Percentiles rank a stretch among this genome's conserved stretches.
Conservation (phyloP, 1,140 invertebrate species). For the Zaprionus gabonicus region DNA sequence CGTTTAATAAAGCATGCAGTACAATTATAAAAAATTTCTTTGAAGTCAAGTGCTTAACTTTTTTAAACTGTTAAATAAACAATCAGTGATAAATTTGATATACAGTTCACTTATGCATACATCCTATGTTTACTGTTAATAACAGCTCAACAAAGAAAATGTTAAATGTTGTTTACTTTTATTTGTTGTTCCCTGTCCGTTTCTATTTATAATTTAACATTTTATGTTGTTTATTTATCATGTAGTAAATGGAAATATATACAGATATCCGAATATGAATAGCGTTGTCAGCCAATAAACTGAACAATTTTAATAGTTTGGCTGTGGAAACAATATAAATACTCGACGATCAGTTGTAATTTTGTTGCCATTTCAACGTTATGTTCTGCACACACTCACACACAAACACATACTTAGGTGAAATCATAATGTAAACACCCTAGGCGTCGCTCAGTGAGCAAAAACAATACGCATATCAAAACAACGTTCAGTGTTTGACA, state of each 20-base stretch:
- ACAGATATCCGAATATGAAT: neutral
- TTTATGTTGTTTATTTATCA: neutral
- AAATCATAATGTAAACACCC: neutral
- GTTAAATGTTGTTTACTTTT: conserved; percentile 8
- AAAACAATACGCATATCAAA: neutral
- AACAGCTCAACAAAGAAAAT: neutral
- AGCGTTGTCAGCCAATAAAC: neutral
- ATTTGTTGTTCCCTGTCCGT: neutral
- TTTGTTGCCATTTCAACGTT: neutral
- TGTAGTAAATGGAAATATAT: neutral
- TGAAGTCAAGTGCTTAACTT: neutral
- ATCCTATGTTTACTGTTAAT: neutral
- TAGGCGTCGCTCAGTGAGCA: neutral
- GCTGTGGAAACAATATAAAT: conserved; percentile 3
- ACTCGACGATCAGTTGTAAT: neutral
- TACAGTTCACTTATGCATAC: neutral
- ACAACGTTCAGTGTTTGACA: conserved; percentile 6
- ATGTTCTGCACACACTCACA: neutral
- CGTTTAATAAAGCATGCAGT: neutral
- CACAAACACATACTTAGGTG: neutral
- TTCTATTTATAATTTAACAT: neutral
- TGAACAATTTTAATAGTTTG: neutral
- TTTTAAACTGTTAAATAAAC: neutral
- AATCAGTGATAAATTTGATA: neutral
- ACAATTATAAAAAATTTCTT: neutral